Percentiles rank a stretch among this genome's conserved stretches.
phyloP scores from a whole-genome alignment of 2,888 invertebrate species.

The Sericinus montela region DNA sequence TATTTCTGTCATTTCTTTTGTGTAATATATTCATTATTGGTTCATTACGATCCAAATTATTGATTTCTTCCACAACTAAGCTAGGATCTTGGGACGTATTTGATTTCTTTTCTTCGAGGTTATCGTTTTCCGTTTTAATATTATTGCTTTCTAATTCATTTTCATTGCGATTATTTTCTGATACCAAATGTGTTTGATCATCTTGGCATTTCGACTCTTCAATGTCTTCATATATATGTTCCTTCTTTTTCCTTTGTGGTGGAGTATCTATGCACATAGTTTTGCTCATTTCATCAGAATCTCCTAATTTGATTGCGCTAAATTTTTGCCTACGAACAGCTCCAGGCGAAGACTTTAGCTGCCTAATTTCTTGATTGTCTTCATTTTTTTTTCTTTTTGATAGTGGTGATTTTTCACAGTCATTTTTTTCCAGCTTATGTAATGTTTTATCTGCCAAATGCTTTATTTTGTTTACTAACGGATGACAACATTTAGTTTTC shows the following conservation, averaged over 20 bases:
- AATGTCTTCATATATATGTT: conserved; percentile 83
- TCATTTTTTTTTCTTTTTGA: conserved; percentile 73
- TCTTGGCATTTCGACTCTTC: conserved; percentile 60
- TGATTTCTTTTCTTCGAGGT: conserved; percentile 62
- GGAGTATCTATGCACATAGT: conserved; percentile 63
- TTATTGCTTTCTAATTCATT: conserved; percentile 50
- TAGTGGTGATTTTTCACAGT: conserved; percentile 59
- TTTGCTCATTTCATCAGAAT: conserved; percentile 75
- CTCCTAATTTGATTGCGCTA: conserved; percentile 70
- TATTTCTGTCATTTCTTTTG: conserved; percentile 48
- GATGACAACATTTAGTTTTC: conserved; percentile 79
- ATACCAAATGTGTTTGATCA: conserved; percentile 53
- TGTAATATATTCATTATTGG: conserved; percentile 70
- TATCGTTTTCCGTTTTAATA: conserved; percentile 68
- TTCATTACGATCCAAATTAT: conserved; percentile 52
- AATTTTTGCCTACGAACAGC: conserved; percentile 76
- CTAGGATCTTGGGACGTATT: conserved; percentile 70
- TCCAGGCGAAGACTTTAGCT: conserved; percentile 80
- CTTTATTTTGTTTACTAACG: conserved; percentile 82
- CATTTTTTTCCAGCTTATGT: conserved; percentile 70
- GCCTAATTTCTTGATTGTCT: conserved; percentile 79
- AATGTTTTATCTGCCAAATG: conserved; percentile 81
- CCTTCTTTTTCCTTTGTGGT: conserved; percentile 72
- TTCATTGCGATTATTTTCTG: conserved; percentile 46
- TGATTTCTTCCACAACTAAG: conserved; percentile 56